Evolutionary conservation across 2,113 vertebrate species (phyloP), one percentile per base, ranked within the genome.

Genomic region (rabbit (Oryctolagus cuniculus)): DNA sequence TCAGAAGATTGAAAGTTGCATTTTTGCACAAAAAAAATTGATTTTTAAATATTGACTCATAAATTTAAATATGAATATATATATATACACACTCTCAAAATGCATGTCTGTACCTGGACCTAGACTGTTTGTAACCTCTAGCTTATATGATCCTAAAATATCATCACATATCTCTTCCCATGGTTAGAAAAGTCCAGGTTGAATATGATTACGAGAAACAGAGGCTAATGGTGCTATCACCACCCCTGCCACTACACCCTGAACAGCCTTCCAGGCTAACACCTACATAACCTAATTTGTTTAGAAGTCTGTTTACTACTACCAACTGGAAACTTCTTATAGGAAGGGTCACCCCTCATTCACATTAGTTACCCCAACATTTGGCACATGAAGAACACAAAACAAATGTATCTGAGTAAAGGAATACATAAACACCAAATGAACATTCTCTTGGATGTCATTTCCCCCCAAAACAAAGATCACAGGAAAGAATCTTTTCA

Each of bases 361-460:
- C n/a, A 4, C 58, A 80, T 94, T 73, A 92, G 72, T 90, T 95
- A 89, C 31, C 80, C 63, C 55, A 89, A 58, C 25, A 53, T 10
- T 91, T 95, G 81, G 81, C 77, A 89, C 51, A 70, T 49, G 38
- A 90, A 87, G 93, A 92, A 34, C 10, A 93, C 69, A 70, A 69
- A 92, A 92, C 78, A 92, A 96, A 93, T 49, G 80, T 31, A 94
- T 38, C 51, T 79, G 51, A 86, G 64, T 85, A 75, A 67, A 87
- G 53, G 34, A 95, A 89, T 80, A 72, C 91, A 77, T 69, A 95
- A 87, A 67, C 15, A 88, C 38, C 55, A 70, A 90, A 88, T 75
- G n/a, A 95, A 82, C 61, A 24, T 83, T 66, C 77, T 77, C 38
- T 91, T 88, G 89, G 63, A 77, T 38, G 53, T 72, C 75, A 90